These are phyloP conservation scores for Aphidius colemani DNA, from an alignment of 2,888 invertebrate species.

Conservation along the genomic window DNA sequence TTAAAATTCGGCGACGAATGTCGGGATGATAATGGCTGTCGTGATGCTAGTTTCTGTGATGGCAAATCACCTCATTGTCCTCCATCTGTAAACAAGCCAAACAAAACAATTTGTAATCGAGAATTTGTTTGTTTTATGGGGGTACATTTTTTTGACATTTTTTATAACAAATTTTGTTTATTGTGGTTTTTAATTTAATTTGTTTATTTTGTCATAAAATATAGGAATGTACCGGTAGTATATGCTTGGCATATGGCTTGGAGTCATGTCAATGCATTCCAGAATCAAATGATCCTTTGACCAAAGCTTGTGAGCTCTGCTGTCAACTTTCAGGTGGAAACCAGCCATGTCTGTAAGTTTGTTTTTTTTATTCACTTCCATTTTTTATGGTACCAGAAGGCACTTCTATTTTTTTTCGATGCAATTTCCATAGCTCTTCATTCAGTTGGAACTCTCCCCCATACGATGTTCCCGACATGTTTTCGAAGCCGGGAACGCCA, in stretches of 20 bases:
- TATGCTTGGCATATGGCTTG: slow-evolving; percentile 93
- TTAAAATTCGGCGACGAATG: slow-evolving; percentile 87
- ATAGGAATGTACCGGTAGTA: slow-evolving; percentile 95
- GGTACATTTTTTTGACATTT: slow-evolving; percentile 64
- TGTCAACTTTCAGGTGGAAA: slow-evolving; percentile 85
- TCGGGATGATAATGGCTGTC: slow-evolving; percentile 90
- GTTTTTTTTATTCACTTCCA: slow-evolving; percentile 20
- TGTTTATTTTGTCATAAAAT: slow-evolving; percentile 35
- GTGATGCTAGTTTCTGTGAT: slow-evolving; percentile 91
- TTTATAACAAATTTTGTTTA: background rate
- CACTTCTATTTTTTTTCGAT: background rate
- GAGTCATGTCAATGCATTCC: slow-evolving; percentile 94
- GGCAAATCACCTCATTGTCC: slow-evolving; percentile 90
- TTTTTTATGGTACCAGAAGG: background rate
- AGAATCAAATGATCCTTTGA: slow-evolving; percentile 76
- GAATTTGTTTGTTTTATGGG: slow-evolving; percentile 98
- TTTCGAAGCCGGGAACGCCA: slow-evolving; percentile 90
- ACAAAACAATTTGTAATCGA: slow-evolving; percentile 95
- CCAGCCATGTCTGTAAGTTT: slow-evolving; percentile 72
- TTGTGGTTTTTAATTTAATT: slow-evolving; percentile 10
- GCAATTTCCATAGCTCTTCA: slow-evolving; percentile 67
- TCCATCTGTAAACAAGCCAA: slow-evolving; percentile 86
- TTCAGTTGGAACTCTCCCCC: slow-evolving; percentile 89
- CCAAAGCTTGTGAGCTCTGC: slow-evolving; percentile 91
- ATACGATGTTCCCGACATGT: slow-evolving; percentile 91